Base-by-base conservation (phyloP, 2,797 vertebrate species). In the Schizopygopsis pylzovi region DNA sequence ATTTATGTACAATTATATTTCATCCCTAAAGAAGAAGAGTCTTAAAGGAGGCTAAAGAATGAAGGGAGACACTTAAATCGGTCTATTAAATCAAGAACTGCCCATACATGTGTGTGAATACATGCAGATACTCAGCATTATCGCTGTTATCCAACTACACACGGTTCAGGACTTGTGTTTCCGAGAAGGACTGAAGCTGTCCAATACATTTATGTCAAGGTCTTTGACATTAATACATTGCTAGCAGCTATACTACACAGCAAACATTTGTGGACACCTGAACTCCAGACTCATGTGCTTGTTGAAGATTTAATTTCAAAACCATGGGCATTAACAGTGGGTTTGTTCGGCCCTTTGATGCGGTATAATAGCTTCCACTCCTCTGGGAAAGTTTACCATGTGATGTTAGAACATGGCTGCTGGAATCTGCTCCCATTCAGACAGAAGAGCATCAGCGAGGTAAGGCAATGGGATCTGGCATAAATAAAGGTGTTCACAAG, bases 41-140 rank as follows among this genome's bases (percentile, higher is more conserved):
- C n/a, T 16, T 47, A 4, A 47, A 72, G 22, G 43, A 72, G 43
- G 6, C n/a, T 47, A 52, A 22, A 22, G 20, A 20, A 59, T 10
- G 5, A 59, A 59, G 20, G 54, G 20, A 59, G 22, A 59, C 22
- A 8, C n/a, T 49, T 49, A 28, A 73, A 11, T 37, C 25, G 37
- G 47, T 11, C 72, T 52, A 20, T 68, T 68, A 39, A 81, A 68
- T 45, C 45, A 81, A 81, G 28, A 80, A 33, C 79, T 5, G n/a
- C 4, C 45, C 61, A 39, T 41, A 52, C 28, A 41, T 10, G 45
- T 76, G 45, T 76, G 73, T 22, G 22, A 76, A 76, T 76, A 28
- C 28, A 76, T 22, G 73, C 73, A 54, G 28, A 54, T 54, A 37
- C 28, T 37, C 6, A 3, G 43, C 22, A 37, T 67, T 80, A 61